Evolutionary conservation across 2,888 invertebrate species (phyloP).

Genomic region (Cerceris rybyensis): DNA sequence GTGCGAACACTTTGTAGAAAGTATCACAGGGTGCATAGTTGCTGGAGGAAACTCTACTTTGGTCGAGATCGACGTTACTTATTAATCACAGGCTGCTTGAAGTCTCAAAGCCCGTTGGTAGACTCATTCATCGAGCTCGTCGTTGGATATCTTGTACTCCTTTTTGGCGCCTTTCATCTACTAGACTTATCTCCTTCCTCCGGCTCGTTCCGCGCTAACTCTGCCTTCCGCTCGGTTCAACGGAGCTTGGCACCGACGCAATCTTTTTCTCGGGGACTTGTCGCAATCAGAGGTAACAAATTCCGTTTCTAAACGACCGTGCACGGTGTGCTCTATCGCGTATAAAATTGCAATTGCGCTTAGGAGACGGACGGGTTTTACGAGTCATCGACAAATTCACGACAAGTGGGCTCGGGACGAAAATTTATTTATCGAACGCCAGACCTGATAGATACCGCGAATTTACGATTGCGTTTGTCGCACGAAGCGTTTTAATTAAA

Average conservation of each 20-base stretch:
- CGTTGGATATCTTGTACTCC: constrained; percentile 59
- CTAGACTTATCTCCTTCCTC: constrained; percentile 57
- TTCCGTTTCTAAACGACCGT: constrained; percentile 49
- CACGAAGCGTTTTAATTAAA: no score
- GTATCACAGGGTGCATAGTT: constrained; percentile 16
- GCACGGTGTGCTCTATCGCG: constrained; percentile 24
- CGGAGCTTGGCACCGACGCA: constrained; percentile 22
- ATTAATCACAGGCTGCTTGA: constrained; percentile 66
- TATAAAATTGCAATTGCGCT: constrained; percentile 30
- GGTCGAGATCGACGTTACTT: constrained; percentile 69
- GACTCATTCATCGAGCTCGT: constrained; percentile 65
- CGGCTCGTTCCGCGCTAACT: constrained; percentile 4
- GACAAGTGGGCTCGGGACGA: constrained; percentile 9
- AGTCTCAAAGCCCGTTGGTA: constrained; percentile 62
- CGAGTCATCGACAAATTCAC: constrained; percentile 35
- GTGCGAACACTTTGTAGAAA: constrained; percentile 22
- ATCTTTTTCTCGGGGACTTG: constrained; percentile 46
- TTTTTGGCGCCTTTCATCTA: constrained; percentile 66
- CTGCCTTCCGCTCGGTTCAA: constrained; percentile 6
- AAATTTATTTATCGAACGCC: constrained; percentile 44
- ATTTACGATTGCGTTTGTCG: constrained; percentile 1
- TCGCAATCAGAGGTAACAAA: constrained; percentile 58
- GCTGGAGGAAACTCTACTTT: constrained; percentile 43
- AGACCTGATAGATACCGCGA: constrained; percentile 16
- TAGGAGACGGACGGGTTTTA: constrained; percentile 4